phyloP scores from a whole-genome alignment of 2,113 vertebrate genomes.

The Furnarius figulus region DNA sequence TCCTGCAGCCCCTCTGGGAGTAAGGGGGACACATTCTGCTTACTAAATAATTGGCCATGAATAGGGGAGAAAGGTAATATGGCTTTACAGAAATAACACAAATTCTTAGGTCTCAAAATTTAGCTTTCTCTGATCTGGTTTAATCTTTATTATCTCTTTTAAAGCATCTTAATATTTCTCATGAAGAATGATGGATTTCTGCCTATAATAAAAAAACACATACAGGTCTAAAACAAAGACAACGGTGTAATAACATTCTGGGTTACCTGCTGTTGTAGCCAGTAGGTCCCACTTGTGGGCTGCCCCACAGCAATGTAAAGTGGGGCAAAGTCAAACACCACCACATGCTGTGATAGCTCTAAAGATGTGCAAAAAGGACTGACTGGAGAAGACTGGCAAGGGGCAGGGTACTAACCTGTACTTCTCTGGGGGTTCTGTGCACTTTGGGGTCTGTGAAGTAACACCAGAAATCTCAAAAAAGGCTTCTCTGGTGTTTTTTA shows the following conservation, averaged over 20 bases:
- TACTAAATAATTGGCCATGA: not conserved
- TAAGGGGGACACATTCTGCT: not conserved
- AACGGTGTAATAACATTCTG: not conserved
- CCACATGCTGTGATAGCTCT: not conserved
- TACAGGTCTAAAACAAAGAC: not conserved
- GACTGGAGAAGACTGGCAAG: not conserved
- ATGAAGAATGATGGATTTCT: not conserved
- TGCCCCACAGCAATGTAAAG: not conserved
- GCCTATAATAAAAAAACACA: not conserved
- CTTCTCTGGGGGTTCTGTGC: not conserved
- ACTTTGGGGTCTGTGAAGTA: not conserved
- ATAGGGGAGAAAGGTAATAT: not conserved
- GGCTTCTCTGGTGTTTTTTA: not conserved
- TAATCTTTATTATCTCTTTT: not conserved
- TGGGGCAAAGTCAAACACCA: not conserved
- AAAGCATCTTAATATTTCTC: not conserved
- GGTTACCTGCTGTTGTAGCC: not conserved
- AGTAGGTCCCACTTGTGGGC: not conserved
- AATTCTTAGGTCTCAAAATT: not conserved
- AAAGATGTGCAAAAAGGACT: not conserved
- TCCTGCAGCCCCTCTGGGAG: fast-evolving
- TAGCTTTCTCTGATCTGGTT: not conserved
- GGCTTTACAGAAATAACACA: not conserved
- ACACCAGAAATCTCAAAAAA: not conserved
- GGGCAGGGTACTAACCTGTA: not conserved